A percentile compares a stretch with the other conserved stretches of the same genome.
phyloP scores from a whole-genome alignment of 2,797 vertebrate genomes.

The Rachycentron canadum region DNA sequence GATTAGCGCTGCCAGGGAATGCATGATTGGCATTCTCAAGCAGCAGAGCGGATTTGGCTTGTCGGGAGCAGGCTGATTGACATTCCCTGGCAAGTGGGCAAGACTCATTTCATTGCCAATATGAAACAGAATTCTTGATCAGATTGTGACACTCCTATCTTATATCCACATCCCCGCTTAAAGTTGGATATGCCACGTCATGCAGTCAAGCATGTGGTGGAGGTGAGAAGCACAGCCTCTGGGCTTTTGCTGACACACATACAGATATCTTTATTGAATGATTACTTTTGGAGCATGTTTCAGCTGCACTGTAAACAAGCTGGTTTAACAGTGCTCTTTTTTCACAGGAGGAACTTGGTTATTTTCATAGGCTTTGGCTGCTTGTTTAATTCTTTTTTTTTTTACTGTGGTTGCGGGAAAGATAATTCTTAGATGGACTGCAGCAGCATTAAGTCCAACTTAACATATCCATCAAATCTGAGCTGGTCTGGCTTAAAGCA shows the following conservation, averaged over 20 bases:
- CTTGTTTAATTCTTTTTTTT: background rate
- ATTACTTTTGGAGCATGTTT: conserved; percentile 29
- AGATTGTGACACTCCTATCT: conserved; percentile 54
- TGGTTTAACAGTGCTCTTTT: conserved; percentile 4
- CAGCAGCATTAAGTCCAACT: background rate
- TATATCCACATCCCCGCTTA: conserved; percentile 28
- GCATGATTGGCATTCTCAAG: conserved; percentile 68
- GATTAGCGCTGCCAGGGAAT: conserved; percentile 64
- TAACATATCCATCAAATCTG: background rate
- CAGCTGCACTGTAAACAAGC: background rate
- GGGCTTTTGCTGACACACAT: conserved; percentile 22
- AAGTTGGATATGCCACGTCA: conserved; percentile 54
- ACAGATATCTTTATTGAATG: conserved; percentile 41
- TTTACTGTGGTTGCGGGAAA: background rate
- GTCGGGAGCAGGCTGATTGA: conserved; percentile 62
- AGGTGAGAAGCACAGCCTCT: conserved; percentile 27
- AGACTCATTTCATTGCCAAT: conserved; percentile 52
- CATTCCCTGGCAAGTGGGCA: conserved; percentile 57
- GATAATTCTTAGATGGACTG: background rate
- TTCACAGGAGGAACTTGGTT: background rate
- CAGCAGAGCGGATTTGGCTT: conserved; percentile 67
- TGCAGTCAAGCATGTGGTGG: conserved; percentile 31
- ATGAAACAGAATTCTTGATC: conserved; percentile 65
- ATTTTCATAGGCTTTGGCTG: background rate
- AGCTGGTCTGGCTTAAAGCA: background rate